Conservation (phyloP, 2,888 invertebrate genomes). For the Aradus depressus region DNA sequence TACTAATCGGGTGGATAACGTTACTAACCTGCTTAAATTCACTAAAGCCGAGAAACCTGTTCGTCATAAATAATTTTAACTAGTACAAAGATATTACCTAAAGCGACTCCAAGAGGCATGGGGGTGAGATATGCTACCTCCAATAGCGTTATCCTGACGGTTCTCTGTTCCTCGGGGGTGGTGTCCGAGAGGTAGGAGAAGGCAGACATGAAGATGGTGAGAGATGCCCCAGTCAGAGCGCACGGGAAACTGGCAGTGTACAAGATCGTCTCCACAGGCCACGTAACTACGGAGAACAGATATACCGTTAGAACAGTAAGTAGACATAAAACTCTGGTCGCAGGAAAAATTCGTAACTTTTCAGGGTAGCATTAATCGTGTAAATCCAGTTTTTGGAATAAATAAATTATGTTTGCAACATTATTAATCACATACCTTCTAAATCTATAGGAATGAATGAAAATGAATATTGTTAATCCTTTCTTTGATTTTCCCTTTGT, state of each 20-base stretch:
- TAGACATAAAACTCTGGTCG: not conserved
- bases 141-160: constrained; percentile 66
- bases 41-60: no score
- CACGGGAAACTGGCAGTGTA: constrained; percentile 66
- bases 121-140: constrained; percentile 73
- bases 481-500: no score
- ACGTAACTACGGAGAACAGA: constrained; percentile 38
- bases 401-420: not conserved
- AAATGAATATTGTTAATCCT: no score
- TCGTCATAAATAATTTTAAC: not conserved
- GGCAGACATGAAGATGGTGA: constrained; percentile 67
- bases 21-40: no score
- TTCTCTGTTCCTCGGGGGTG: constrained; percentile 55
- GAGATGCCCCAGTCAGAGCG: constrained; percentile 64
- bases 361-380: not conserved
- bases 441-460: no score
- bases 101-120: constrained; percentile 68
- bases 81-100: constrained; percentile 43
- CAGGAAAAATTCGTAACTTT: not conserved
- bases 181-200: constrained; percentile 74
- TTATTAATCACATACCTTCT: not conserved
- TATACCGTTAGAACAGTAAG: not conserved
- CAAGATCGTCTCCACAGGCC: constrained; percentile 64
- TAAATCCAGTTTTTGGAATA: not conserved
- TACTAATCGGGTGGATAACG: no score